A percentile compares a stretch with the other conserved stretches of the same genome.
These are phyloP conservation scores for Trochalopteron elliotii DNA, from an alignment of 2,113 vertebrate species.

Conservation along the genomic window DNA sequence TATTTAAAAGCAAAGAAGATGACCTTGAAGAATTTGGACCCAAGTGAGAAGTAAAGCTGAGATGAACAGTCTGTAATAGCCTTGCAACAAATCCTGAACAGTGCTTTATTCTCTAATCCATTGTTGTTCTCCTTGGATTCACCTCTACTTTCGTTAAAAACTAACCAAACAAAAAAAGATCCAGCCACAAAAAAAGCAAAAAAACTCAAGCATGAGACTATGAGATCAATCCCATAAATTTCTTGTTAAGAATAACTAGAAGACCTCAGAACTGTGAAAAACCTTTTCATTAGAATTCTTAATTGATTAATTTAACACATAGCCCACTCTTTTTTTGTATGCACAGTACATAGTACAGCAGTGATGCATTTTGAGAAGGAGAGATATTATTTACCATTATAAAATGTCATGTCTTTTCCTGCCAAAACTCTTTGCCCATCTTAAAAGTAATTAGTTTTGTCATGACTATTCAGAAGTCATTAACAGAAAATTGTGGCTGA, in stretches of 20 bases:
- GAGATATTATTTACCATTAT: constrained; percentile 14
- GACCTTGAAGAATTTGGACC: neutral
- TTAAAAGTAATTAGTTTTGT: constrained; percentile 28
- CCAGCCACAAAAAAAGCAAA: neutral
- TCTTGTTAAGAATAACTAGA: neutral
- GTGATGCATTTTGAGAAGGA: neutral
- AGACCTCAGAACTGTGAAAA: neutral
- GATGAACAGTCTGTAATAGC: neutral
- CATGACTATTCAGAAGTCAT: constrained; percentile 18
- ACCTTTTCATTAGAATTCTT: neutral
- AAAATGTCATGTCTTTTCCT: neutral
- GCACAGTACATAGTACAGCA: neutral
- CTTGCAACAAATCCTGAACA: neutral
- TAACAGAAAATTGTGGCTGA: constrained; percentile 21
- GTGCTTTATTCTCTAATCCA: neutral
- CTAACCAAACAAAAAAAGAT: neutral
- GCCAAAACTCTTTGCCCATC: neutral
- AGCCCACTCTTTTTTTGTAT: neutral
- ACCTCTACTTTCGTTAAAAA: neutral
- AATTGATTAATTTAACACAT: neutral
- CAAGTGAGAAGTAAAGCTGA: neutral
- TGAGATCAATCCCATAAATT: neutral
- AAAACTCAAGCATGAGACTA: neutral
- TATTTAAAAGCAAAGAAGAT: neutral
- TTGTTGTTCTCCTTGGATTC: neutral